phyloP scores from a whole-genome alignment of 2,113 vertebrate species.

The Spermophilus dauricus region DNA sequence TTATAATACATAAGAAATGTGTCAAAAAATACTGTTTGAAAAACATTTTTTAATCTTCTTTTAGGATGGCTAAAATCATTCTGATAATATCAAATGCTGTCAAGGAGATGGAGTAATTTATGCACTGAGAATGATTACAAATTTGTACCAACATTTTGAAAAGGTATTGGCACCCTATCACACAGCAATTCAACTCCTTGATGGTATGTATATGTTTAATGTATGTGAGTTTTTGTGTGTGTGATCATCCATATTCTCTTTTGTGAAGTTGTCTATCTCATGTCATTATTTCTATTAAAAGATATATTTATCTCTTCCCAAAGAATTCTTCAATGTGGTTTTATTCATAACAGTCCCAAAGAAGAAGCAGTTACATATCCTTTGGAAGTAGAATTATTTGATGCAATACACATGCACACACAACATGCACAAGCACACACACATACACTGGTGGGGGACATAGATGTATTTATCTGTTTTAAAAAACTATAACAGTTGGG shows the following conservation, averaged over 20 bases:
- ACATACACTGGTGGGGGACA: background rate
- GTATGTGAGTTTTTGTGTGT: background rate
- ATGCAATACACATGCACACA: background rate
- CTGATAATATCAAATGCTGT: background rate
- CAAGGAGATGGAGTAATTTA: background rate
- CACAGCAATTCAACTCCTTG: background rate
- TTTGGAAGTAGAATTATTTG: background rate
- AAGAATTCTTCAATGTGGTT: background rate
- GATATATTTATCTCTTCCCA: background rate
- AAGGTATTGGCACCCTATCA: background rate
- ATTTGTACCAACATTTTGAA: background rate
- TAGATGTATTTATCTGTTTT: background rate
- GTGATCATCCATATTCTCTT: background rate
- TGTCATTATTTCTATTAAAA: background rate
- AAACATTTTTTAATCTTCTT: background rate
- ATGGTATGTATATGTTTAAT: no score
- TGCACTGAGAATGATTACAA: background rate
- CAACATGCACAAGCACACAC: background rate
- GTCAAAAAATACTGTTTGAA: background rate
- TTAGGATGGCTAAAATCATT: background rate
- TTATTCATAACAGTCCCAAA: background rate
- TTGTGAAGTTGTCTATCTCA: background rate
- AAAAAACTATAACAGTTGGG: background rate
- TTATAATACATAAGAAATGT: background rate
- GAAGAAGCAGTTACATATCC: background rate